Evolutionary conservation across 2,113 vertebrate genomes (phyloP).

Genomic region (Cnemophilus loriae): DNA sequence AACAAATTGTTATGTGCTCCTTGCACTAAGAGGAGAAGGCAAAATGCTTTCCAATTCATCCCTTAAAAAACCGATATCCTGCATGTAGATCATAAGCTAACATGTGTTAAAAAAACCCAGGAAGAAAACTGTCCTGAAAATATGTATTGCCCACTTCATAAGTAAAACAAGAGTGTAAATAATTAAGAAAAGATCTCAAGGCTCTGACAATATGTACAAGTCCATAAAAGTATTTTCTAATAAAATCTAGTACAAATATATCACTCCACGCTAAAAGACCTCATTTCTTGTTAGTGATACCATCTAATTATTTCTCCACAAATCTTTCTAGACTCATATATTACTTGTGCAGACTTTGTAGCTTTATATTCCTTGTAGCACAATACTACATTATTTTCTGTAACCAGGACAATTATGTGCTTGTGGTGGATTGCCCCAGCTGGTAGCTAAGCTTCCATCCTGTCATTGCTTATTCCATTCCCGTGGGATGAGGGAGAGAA

Average conservation of each 20-base stretch:
- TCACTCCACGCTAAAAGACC: background rate
- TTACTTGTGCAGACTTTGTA: background rate
- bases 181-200: background rate
- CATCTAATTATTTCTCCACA: background rate
- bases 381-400: background rate
- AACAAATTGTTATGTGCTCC: background rate
- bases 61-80: fast-evolving
- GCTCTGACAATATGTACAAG: background rate
- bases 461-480: background rate
- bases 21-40: background rate
- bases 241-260: background rate
- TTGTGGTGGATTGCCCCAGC: background rate
- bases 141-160: background rate
- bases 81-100: background rate
- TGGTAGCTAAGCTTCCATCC: background rate
- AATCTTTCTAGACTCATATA: background rate
- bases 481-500: fast-evolving
- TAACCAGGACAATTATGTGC: background rate
- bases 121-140: background rate
- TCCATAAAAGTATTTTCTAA: background rate
- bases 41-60: background rate
- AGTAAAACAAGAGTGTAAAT: background rate
- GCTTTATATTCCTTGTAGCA: background rate
- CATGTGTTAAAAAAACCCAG: fast-evolving
- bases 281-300: background rate